Conservation (phyloP, 2,888 invertebrate species). For the Protonemura montana region DNA sequence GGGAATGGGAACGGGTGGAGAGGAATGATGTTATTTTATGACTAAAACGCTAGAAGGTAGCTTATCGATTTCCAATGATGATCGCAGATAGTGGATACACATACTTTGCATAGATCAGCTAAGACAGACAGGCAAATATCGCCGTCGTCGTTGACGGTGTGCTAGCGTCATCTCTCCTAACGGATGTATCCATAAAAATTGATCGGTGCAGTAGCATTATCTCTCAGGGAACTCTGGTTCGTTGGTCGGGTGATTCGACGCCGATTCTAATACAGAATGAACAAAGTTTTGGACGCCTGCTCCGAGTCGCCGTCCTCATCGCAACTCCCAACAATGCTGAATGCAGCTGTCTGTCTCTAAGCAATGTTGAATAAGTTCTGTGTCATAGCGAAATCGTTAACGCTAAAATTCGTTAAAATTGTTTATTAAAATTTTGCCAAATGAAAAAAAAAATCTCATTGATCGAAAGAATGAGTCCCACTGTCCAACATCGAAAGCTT, state of each 20-base stretch:
- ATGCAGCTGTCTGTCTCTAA: not conserved
- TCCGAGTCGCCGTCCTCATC: not conserved
- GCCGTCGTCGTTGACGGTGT: not conserved
- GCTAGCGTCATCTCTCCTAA: not conserved
- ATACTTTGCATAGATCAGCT: constrained; percentile 22
- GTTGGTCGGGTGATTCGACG: constrained; percentile 18
- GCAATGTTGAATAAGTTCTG: too few relatives aligned
- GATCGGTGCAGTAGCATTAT: constrained; percentile 14
- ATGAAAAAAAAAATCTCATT: too few relatives aligned
- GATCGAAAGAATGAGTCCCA: too few relatives aligned
- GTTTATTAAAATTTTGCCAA: too few relatives aligned
- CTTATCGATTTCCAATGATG: constrained; percentile 27
- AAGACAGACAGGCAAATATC: constrained; percentile 14
- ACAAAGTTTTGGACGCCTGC: not conserved
- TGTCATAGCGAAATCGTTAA: too few relatives aligned
- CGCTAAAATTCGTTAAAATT: too few relatives aligned
- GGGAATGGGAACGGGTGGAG: too few relatives aligned
- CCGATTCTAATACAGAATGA: constrained; percentile 9
- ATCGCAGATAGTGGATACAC: not conserved
- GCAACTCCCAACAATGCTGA: not conserved
- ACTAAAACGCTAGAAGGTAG: constrained; percentile 8
- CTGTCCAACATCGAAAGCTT: too few relatives aligned
- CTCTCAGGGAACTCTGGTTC: not conserved
- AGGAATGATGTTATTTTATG: not conserved
- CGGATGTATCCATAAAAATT: constrained; percentile 28